Conservation (phyloP, 2,113 vertebrate species). For the Nibea coibor region DNA sequence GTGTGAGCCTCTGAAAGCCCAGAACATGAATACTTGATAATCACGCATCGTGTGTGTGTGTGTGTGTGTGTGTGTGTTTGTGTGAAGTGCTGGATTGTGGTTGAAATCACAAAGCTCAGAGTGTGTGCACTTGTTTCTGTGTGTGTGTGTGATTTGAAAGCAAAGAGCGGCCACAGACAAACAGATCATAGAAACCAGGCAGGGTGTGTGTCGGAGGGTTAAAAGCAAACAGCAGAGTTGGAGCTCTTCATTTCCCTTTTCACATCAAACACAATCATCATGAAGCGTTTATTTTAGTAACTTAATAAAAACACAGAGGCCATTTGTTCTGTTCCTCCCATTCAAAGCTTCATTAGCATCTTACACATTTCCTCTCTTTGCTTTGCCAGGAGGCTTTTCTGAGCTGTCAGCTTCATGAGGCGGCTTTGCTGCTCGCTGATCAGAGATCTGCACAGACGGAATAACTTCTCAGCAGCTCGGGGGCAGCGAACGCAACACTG, state of each 20-base stretch:
- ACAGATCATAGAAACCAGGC: background rate
- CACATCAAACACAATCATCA: no score
- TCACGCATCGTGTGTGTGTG: background rate
- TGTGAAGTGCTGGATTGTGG: constrained; percentile 1
- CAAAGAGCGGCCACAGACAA: background rate
- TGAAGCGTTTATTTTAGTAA: no score
- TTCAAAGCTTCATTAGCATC: constrained; percentile 66
- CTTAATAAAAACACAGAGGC: no score
- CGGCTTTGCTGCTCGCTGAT: background rate
- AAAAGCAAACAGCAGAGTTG: background rate
- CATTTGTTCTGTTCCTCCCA: constrained; percentile 22
- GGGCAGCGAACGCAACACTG: no score
- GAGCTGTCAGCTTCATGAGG: background rate
- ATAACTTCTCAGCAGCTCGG: background rate
- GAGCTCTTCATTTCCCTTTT: no score
- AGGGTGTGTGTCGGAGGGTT: background rate
- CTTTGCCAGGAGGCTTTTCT: constrained; percentile 46
- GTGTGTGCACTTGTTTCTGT: rapidly evolving
- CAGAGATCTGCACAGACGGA: background rate
- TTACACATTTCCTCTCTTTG: constrained; percentile 36
- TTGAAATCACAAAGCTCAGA: constrained; percentile 3
- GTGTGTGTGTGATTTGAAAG: constrained; percentile 6
- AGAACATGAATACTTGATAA: constrained; percentile 31
- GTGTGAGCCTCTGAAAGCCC: background rate
- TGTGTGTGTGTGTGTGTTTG: constrained; percentile 1